Base-by-base conservation (phyloP, 2,797 vertebrate species). In the Enteromius radiatus region DNA sequence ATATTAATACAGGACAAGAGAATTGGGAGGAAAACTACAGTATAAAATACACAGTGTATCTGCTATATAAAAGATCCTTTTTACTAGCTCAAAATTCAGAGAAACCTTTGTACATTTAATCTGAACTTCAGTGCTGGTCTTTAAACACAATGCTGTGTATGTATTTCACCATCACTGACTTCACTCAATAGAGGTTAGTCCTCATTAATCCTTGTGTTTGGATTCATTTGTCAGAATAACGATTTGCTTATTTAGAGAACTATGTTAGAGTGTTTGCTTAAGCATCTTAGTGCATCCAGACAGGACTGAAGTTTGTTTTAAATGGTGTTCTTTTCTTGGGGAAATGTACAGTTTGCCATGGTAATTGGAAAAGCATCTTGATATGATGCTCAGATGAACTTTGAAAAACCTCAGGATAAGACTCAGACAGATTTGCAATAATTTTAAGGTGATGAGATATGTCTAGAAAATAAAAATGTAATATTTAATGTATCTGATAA, bases 301-400 rank as follows among this genome's bases (percentile, higher is more conserved):
- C 36, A 68, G 84, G 78, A 88, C 76, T 79, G 61, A 11, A 69
- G 75, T 82, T 90, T 93, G 90, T 93, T 92, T 92, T 87, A 91
- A 90, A 92, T 91, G 84, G 88, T 85, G 86, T 92, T 88, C 65
- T 86, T 88, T 90, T 90, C 87, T 87, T 90, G 88, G 89, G 87
- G 91, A 84, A n/a, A 78, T 91, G 83, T 76, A 88, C 47, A 81
- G 31, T 88, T 91, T 87, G 84, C 80, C 86, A 84, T 88, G 88
- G 87, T 88, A 75, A 88, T 85, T 63, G 33, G 21, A 64, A 76
- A 77, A 64, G 45, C 70, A 86, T 88, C 76, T 86, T 45, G 76
- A 88, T 88, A 92, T 86, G 88, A 83, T 70, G 59, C 2, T 33
- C 59, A 73, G 43, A 54, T 78, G 33, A 47, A 28, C 65, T 52